Conservation (phyloP, 2,888 invertebrate species). For the Escarpia spicata region DNA sequence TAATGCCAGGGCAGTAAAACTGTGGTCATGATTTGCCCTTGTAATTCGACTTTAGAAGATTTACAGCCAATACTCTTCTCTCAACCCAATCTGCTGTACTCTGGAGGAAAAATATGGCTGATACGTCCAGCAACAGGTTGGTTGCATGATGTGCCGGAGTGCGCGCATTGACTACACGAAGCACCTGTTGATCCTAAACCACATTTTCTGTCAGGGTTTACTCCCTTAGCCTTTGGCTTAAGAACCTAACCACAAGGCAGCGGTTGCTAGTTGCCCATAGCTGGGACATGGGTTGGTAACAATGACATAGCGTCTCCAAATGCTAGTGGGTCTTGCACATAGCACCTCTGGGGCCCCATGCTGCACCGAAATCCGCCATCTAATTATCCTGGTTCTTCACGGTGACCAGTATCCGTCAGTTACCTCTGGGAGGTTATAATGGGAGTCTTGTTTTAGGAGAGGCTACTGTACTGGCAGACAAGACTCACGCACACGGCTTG, state of each 20-base stretch:
- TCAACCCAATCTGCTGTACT: too few species aligned
- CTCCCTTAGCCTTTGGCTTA: background rate
- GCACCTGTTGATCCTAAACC: too few species aligned
- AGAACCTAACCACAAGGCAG: background rate
- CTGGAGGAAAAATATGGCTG: too few species aligned
- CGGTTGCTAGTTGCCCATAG: background rate
- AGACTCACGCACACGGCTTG: background rate
- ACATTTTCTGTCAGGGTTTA: background rate
- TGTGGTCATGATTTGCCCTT: too few species aligned
- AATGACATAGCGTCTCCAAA: too few species aligned
- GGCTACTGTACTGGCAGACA: background rate
- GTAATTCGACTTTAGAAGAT: too few species aligned
- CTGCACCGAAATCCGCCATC: background rate
- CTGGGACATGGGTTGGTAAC: conserved; percentile 7
- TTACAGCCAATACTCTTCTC: too few species aligned
- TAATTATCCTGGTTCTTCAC: background rate
- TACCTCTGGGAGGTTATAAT: background rate
- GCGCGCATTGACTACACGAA: too few species aligned
- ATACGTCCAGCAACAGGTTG: too few species aligned
- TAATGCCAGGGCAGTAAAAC: too few species aligned
- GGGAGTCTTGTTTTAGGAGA: background rate
- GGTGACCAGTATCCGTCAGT: background rate
- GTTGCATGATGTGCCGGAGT: too few species aligned
- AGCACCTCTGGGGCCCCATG: background rate
- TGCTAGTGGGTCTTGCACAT: background rate